Evolutionary conservation across 2,888 invertebrate genomes (phyloP).

Genomic region (Trichopria drosophilae): DNA sequence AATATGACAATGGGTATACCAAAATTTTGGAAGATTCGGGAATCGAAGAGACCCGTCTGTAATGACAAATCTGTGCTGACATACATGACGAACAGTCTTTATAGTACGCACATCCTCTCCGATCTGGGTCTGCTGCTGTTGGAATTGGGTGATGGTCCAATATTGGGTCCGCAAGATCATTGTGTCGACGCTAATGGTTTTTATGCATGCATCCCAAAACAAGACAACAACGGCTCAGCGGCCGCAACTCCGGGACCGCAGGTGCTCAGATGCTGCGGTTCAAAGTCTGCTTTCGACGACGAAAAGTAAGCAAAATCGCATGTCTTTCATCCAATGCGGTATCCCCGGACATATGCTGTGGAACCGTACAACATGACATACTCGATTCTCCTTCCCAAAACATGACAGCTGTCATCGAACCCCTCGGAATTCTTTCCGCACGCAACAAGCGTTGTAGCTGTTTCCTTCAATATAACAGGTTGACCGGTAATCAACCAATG

Average conservation of each 20-base stretch:
- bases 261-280: constrained; percentile 73
- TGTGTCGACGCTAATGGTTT: constrained; percentile 72
- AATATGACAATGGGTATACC: constrained; percentile 60
- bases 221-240: constrained; percentile 48
- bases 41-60: constrained; percentile 55
- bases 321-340: too few relatives aligned
- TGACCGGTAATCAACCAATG: too few relatives aligned
- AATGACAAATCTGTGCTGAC: constrained; percentile 48
- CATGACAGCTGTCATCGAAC: too few relatives aligned
- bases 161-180: constrained; percentile 64
- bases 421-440: too few relatives aligned
- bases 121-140: constrained; percentile 69
- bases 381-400: too few relatives aligned
- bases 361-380: too few relatives aligned
- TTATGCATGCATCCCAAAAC: constrained; percentile 63
- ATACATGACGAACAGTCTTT: constrained; percentile 44
- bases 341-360: too few relatives aligned
- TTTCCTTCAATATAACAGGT: too few relatives aligned
- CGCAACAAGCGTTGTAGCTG: too few relatives aligned
- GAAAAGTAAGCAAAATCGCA: constrained; percentile 34
- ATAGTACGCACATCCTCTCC: constrained; percentile 62
- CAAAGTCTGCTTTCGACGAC: constrained; percentile 66
- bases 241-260: constrained; percentile 54
- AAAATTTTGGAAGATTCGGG: constrained; percentile 59
- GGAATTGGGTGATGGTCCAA: constrained; percentile 57